Evolutionary conservation across 1,140 invertebrate species (phyloP).

Genomic region (Cepaea nemoralis): DNA sequence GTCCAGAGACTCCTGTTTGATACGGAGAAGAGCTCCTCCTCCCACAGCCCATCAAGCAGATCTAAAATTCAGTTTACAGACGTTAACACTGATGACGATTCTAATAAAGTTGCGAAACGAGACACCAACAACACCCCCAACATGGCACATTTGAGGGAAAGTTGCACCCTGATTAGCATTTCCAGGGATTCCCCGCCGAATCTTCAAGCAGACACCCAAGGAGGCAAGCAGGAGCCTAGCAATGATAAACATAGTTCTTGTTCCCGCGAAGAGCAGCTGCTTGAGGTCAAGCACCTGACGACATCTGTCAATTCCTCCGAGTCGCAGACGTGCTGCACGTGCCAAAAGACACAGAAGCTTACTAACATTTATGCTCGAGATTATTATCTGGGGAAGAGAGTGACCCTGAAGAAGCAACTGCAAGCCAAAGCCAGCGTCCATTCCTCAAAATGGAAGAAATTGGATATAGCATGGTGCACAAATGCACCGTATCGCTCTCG

Average conservation of each 20-base stretch:
- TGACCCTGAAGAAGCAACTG: background rate
- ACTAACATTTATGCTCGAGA: conserved; percentile 22
- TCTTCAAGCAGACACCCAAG: background rate
- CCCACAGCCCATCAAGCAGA: background rate
- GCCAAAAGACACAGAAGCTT: background rate
- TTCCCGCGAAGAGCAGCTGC: background rate
- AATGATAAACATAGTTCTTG: background rate
- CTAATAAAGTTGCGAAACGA: background rate
- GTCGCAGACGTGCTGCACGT: background rate
- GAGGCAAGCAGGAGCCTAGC: background rate
- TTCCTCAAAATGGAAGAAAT: background rate
- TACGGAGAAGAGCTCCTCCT: conserved; percentile 28
- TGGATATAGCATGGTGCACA: background rate
- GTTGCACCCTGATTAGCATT: background rate
- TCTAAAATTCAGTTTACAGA: background rate
- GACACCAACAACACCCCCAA: background rate
- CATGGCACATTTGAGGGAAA: too few species aligned
- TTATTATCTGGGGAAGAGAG: conserved; percentile 29
- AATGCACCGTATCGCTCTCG: background rate
- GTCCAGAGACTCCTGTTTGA: conserved; percentile 18
- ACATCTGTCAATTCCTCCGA: background rate
- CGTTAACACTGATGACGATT: too few species aligned
- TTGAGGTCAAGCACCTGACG: background rate
- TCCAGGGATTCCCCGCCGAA: background rate
- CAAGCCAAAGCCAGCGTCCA: too few species aligned